Base-by-base conservation (phyloP, 2,113 vertebrate genomes). In the Agapornis roseicollis region DNA sequence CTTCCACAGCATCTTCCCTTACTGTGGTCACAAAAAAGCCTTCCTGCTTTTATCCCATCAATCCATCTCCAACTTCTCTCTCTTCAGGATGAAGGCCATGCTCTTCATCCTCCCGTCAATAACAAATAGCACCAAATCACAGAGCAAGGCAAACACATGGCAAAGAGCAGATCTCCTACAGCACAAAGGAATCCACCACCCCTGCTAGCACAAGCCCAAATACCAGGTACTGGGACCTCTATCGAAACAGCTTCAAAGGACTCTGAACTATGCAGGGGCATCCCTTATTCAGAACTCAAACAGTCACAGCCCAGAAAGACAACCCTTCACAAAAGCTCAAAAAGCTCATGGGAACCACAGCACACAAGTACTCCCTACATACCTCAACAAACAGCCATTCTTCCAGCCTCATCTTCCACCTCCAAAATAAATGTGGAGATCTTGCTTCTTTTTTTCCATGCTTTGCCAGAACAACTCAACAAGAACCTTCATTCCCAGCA, bases 11-110 rank as follows among this genome's bases (percentile, higher is more conserved):
- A 2, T 9, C 5, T 64, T 13, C 23, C 64, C 56, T 18, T 15
- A 7, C 4, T 37, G 9, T 15, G 7, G 7, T 9, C 27, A 10
- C 1, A 4, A 1, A 22, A 4, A 1, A 17, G 15, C 28, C 17
- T n/a, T 50, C 6, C 11, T 9, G 31, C n/a, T 28, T n/a, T 52
- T 19, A 3, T 46, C 22, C 11, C 1, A 6, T 5, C 12, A 4
- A 19, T 1, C 35, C 35, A 37, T 29, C 9, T n/a, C 5, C 6
- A 52, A 27, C 4, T 24, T 60, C 29, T 53, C 9, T 60, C 35
- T 37, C 53, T 9, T 70, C 23, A 13, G 55, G 13, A 47, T 41
- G 25, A 27, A 71, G 23, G 2, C 3, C 20, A 35, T 3, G 2
- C 22, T 35, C n/a, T 27, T 17, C 24, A 63, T 5, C 13, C 25